Conservation (phyloP, 2,797 vertebrate species). For the Chrosomus eos region DNA sequence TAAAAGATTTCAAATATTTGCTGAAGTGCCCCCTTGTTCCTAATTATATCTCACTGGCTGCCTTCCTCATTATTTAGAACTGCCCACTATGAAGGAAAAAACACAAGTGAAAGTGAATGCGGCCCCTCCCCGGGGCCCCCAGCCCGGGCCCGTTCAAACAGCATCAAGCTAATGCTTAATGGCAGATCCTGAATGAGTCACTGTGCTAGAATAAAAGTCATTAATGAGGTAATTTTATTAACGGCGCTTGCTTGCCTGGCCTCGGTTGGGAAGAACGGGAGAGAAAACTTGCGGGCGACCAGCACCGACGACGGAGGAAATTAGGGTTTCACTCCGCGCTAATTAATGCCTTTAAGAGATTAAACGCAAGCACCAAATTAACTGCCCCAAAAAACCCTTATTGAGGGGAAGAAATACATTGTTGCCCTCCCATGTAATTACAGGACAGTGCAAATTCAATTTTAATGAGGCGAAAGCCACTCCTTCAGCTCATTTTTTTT, state of each 20-base stretch:
- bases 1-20: slow-evolving; percentile 93
- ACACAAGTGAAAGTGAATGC: slow-evolving; percentile 83
- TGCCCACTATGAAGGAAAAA: slow-evolving; percentile 77
- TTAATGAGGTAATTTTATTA: slow-evolving; percentile 99
- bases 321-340: slow-evolving; percentile 95
- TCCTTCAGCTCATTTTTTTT: slow-evolving; percentile 83
- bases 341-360: slow-evolving; percentile 93
- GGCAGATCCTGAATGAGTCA: slow-evolving; percentile 90
- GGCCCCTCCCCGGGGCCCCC: slow-evolving; percentile 80
- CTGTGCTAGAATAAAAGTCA: slow-evolving; percentile 86
- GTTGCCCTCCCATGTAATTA: slow-evolving; percentile 91
- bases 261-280: slow-evolving; percentile 61
- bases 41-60: slow-evolving; percentile 98
- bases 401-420: slow-evolving; percentile 88
- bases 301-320: slow-evolving; percentile 84
- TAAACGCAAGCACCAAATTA: slow-evolving; percentile 94
- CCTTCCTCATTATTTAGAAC: slow-evolving; percentile 98
- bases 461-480: slow-evolving; percentile 92
- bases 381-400: slow-evolving; percentile 92
- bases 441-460: slow-evolving; percentile 90
- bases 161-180: slow-evolving; percentile 91
- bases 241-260: slow-evolving; percentile 81
- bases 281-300: slow-evolving; percentile 82
- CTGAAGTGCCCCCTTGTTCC: slow-evolving; percentile 94
- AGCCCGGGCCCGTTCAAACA: slow-evolving; percentile 79